Evolutionary conservation across 2,797 vertebrate species (phyloP).

Genomic region (Meda fulgida): DNA sequence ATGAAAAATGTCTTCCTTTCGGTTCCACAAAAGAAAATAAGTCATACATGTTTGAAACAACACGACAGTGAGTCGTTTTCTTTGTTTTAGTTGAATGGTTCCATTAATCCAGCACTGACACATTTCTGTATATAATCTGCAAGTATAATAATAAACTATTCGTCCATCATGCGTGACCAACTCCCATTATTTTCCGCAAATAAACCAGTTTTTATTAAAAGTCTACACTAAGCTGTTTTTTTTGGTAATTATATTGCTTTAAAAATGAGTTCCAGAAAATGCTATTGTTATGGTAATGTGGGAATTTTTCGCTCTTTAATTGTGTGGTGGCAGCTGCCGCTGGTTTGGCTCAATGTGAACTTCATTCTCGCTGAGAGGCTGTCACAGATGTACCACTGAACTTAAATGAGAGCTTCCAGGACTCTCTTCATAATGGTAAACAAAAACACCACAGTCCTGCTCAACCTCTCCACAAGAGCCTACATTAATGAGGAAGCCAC

Average conservation of each 20-base stretch:
- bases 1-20: neutral
- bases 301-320: constrained; percentile 49
- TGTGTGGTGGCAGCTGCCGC: constrained; percentile 47
- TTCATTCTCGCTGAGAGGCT: constrained; percentile 28
- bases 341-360: constrained; percentile 42
- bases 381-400: constrained; percentile 47
- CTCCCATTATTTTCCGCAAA: constrained; percentile 18
- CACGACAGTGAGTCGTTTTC: neutral
- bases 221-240: constrained; percentile 28
- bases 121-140: constrained; percentile 17
- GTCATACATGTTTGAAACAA: neutral
- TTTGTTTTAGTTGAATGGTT: neutral
- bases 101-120: constrained; percentile 12
- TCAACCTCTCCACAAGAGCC: constrained; percentile 36
- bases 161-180: constrained; percentile 11
- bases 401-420: constrained; percentile 50
- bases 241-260: constrained; percentile 16
- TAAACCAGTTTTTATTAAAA: constrained; percentile 33
- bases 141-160: constrained; percentile 19
- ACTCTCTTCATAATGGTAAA: constrained; percentile 51
- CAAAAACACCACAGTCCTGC: constrained; percentile 43
- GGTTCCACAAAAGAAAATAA: neutral
- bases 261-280: constrained; percentile 36
- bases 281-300: constrained; percentile 53
- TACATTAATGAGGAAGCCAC: constrained; percentile 50